Base-by-base conservation (phyloP, 2,113 vertebrate genomes). In the Meles meles region DNA sequence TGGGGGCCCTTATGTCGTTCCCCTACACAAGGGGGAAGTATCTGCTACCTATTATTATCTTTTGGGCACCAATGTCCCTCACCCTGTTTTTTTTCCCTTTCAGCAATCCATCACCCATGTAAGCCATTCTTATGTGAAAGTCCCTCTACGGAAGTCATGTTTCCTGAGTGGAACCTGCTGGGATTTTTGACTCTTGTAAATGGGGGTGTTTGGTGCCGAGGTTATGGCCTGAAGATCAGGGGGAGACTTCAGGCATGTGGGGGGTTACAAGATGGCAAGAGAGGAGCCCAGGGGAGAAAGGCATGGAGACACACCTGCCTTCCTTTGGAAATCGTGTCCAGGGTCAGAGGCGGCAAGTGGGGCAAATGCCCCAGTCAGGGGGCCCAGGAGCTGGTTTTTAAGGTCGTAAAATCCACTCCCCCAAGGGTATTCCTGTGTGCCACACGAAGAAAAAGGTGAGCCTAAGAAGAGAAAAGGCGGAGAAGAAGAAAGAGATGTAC, bases 31-130 rank as follows among this genome's bases (percentile, higher is more conserved):
- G 3, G 8, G 7, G 55, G 11, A 12, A 18, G 17, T 6, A 27
- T 15, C 31, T 7, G 18, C 20, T 76, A 65, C 39, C 69, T 27
- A 0, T 11, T 6, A 61, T 44, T 44, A 29, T 34, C 49, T 61
- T 44, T 31, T 39, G 63, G 17, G 0, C 23, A 31, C 34, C 15
- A 13, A 17, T 10, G 23, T 10, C 8, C 1, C 6, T 1, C 0
- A 1, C 25, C 14, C 4, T 0, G 2, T 29, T n/a, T 55, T n/a
- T 55, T 42, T 20, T 2, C 25, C 17, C 47, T 63, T 44, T 47
- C 37, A 88, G 25, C 13, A 12, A 44, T 77, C 18, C 2, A 7
- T 27, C 25, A 5, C 34, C 9, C 67, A 3, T 21, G 44, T 12
- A n/a, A 69, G n/a, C 79, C 57, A 6, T 49, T 74, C 44, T 37